phyloP scores from a whole-genome alignment of 2,113 vertebrate species.

The Xenopus borealis region DNA sequence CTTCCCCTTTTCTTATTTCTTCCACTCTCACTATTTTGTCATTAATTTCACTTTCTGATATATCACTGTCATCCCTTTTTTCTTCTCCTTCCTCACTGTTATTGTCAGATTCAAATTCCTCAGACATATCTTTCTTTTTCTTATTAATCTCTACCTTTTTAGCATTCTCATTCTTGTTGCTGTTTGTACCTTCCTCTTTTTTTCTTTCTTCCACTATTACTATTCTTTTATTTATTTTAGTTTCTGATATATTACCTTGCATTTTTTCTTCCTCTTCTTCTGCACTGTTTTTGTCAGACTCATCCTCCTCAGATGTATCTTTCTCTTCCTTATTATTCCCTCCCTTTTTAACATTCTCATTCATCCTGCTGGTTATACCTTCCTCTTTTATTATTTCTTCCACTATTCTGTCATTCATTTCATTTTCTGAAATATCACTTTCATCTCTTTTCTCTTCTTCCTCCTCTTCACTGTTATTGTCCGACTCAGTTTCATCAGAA shows the following conservation, averaged over 20 bases:
- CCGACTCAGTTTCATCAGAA: not conserved
- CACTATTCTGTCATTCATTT: too few relatives aligned
- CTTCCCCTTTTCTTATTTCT: not conserved
- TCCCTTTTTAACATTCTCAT: too few relatives aligned
- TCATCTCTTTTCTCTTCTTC: not conserved
- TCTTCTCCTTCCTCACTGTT: not conserved
- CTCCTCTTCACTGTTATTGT: not conserved
- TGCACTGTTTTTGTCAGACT: not conserved
- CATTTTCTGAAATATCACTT: not conserved
- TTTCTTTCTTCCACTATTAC: too few relatives aligned
- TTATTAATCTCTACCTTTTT: too few relatives aligned
- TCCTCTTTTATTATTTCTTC: too few relatives aligned
- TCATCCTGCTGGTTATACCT: not conserved
- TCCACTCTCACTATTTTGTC: too few relatives aligned
- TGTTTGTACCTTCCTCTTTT: not conserved
- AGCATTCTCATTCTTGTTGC: too few relatives aligned
- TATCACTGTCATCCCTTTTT: not conserved
- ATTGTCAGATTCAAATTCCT: not conserved
- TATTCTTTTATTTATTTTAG: not conserved
- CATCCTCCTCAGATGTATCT: not conserved
- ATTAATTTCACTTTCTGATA: not conserved
- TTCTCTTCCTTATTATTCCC: not conserved
- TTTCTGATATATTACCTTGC: not conserved
- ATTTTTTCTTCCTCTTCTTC: not conserved
- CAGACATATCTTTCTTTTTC: not conserved